Percentiles rank a stretch among this genome's conserved stretches.
Evolutionary conservation across 1,140 invertebrate genomes (phyloP).

Genomic region (silkworm (Bombyx mori)): ASM3026992v2 NC_085115.1:5320501-5321000

Average conservation of each 20-base stretch:
- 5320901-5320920: too few relatives aligned
- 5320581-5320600: conserved; percentile 25
- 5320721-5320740: conserved; percentile 27
- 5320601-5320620: conserved; percentile 48
- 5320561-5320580: too few relatives aligned
- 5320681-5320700: conserved; percentile 43
- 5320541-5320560: too few relatives aligned
- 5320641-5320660: conserved; percentile 51
- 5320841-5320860: conserved; percentile 40
- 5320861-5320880: conserved; percentile 23
- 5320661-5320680: conserved; percentile 54
- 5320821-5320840: conserved; percentile 24
- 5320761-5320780: conserved; percentile 48
- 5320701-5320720: conserved; percentile 56
- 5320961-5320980: too few relatives aligned
- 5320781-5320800: conserved; percentile 26
- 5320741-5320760: conserved; percentile 47
- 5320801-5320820: conserved; percentile 38
- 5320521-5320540: too few relatives aligned
- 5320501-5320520: too few relatives aligned
- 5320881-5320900: conserved; percentile 22
- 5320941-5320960: too few relatives aligned
- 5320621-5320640: conserved; percentile 56
- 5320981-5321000: too few relatives aligned
- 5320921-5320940: too few relatives aligned